These are phyloP conservation scores for Salmo trutta DNA, from an alignment of 2,797 vertebrate species.

Conservation along the genomic window DNA sequence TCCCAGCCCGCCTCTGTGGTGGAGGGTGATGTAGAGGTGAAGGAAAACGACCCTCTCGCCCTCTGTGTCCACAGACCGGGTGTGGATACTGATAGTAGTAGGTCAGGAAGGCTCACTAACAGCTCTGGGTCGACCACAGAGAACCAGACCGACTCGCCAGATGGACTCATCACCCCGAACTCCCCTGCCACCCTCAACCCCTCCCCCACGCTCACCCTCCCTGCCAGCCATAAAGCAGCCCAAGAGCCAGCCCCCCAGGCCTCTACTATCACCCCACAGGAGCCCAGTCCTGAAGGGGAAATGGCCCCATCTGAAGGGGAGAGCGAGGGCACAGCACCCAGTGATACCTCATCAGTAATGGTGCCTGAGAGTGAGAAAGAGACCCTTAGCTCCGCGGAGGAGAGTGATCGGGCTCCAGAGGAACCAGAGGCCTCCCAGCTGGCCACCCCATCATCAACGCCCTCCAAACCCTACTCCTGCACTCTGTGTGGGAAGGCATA, in stretches of 20 bases:
- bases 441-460: constrained; percentile 28
- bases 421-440: constrained; percentile 42
- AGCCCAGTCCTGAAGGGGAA: constrained; percentile 26
- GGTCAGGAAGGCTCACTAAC: constrained; percentile 16
- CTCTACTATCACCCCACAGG: constrained; percentile 28
- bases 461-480: constrained; percentile 81
- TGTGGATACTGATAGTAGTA: constrained; percentile 31
- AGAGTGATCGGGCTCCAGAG: constrained; percentile 47
- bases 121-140: constrained; percentile 22
- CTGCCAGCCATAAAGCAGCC: constrained; percentile 56
- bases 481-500: constrained; percentile 82
- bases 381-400: constrained; percentile 37
- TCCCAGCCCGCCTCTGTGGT: constrained; percentile 42
- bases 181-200: constrained; percentile 39
- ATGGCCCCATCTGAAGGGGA: constrained; percentile 6
- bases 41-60: constrained; percentile 68
- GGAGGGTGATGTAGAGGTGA: constrained; percentile 49
- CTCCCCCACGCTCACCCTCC: constrained; percentile 57
- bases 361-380: constrained; percentile 42
- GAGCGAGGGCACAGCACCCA: constrained; percentile 32
- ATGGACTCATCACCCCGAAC: constrained; percentile 15
- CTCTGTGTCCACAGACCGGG: constrained; percentile 65
- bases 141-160: constrained; percentile 30
- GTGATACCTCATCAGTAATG: constrained; percentile 29
- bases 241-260: constrained; percentile 31